phyloP scores from a whole-genome alignment of 2,797 vertebrate genomes.

The Characodon lateralis region DNA sequence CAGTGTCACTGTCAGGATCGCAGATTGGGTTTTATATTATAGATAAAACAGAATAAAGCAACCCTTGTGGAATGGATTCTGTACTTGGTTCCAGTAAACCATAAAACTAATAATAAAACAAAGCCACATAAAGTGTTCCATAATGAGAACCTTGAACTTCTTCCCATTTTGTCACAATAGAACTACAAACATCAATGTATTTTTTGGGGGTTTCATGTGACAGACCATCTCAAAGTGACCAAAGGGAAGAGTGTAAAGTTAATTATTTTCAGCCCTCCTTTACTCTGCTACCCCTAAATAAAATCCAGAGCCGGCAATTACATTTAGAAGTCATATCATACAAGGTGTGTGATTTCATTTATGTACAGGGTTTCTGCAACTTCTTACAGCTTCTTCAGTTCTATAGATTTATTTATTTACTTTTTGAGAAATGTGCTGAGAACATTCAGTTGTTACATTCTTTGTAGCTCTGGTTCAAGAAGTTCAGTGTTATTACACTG shows the following conservation, averaged over 20 bases:
- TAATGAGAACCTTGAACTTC: background rate
- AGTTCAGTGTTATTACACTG: background rate
- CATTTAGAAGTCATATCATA: background rate
- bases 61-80: background rate
- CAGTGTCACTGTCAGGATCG: conserved; percentile 11
- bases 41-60: background rate
- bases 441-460: background rate
- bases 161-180: background rate
- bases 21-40: background rate
- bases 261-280: background rate
- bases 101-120: background rate
- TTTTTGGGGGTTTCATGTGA: background rate
- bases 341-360: too few species aligned
- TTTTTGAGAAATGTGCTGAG: background rate
- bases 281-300: background rate
- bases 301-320: background rate
- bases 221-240: background rate
- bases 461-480: background rate
- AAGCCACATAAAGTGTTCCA: background rate
- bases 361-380: background rate
- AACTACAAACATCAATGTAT: background rate
- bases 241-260: background rate
- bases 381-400: background rate
- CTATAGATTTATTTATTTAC: background rate
- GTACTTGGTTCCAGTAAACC: background rate